phyloP scores from a whole-genome alignment of 2,888 invertebrate species.

The Platycheirus albimanus region DNA sequence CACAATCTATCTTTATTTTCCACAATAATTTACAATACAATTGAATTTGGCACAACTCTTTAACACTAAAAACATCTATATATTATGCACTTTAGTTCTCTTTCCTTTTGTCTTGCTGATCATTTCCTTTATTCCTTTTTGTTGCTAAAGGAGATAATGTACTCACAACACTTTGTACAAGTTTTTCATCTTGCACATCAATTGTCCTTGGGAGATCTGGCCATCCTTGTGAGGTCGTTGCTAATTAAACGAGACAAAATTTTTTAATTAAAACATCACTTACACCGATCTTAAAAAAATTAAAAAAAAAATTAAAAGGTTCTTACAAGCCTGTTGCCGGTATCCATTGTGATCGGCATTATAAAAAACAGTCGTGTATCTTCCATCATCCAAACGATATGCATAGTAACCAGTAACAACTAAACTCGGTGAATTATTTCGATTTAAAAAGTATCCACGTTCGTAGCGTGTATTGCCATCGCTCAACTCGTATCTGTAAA shows the following conservation, averaged over 20 bases:
- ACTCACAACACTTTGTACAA: background rate
- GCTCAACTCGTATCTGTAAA: conserved; percentile 78
- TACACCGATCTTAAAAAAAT: background rate
- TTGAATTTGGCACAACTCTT: background rate
- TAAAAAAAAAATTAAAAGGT: background rate
- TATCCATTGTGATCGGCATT: conserved; percentile 81
- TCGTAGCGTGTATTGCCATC: conserved; percentile 81
- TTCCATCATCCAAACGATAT: conserved; percentile 80
- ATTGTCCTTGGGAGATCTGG: conserved; percentile 61
- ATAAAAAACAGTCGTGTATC: conserved; percentile 80
- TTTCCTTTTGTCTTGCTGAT: background rate
- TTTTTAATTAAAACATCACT: conserved; percentile 5
- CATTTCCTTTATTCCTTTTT: background rate
- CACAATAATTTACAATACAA: background rate
- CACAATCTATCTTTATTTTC: no score
- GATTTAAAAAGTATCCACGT: conserved; percentile 79
- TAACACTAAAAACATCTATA: background rate
- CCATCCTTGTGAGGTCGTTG: conserved; percentile 61
- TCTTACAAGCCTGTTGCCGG: conserved; percentile 81
- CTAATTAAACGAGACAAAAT: conserved; percentile 42
- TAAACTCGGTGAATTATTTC: conserved; percentile 78
- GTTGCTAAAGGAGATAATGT: background rate
- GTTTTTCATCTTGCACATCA: conserved; percentile 28
- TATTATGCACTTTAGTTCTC: background rate
- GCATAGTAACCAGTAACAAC: conserved; percentile 81